Percentiles rank a stretch among this genome's conserved stretches.
These are phyloP conservation scores for Iguana delicatissima DNA, from an alignment of 2,797 vertebrate genomes.

Conservation along the genomic window DNA sequence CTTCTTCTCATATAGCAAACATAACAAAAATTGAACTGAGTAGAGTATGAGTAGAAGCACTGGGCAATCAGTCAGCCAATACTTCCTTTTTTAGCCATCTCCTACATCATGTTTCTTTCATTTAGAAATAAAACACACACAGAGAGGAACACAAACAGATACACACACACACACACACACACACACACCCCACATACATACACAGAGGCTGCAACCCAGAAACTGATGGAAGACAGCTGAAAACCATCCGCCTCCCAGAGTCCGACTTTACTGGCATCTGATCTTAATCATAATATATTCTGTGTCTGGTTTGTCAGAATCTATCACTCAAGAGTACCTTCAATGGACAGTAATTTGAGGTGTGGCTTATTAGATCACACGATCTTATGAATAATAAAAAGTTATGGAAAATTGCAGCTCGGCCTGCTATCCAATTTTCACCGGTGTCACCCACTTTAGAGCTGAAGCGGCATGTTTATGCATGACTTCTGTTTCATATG, in stretches of 20 bases:
- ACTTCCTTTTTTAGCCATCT: conserved; percentile 64
- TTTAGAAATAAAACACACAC: conserved; percentile 61
- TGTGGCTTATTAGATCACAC: conserved; percentile 95
- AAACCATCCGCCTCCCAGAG: conserved; percentile 78
- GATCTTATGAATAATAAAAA: conserved; percentile 98
- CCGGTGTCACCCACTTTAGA: conserved; percentile 89
- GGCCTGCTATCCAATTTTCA: conserved; percentile 87
- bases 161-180: not conserved
- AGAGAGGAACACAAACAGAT: not conserved
- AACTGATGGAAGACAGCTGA: conserved; percentile 75
- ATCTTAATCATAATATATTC: conserved; percentile 97
- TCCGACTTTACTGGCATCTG: conserved; percentile 87
- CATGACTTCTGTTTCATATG: conserved; percentile 99
- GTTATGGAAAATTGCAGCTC: conserved; percentile 91
- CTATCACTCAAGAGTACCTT: conserved; percentile 89
- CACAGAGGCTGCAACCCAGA: conserved; percentile 28
- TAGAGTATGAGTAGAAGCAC: conserved; percentile 51
- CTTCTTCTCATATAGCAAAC: conserved; percentile 57
- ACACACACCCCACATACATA: not conserved
- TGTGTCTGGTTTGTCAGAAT: conserved; percentile 92
- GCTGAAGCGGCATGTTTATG: conserved; percentile 96
- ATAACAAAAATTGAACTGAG: conserved; percentile 65
- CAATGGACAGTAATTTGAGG: conserved; percentile 90
- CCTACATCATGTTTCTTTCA: conserved; percentile 63
- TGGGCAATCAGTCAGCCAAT: conserved; percentile 67